phyloP scores from a whole-genome alignment of 2,888 invertebrate species.

The Nysson spinosus region DNA sequence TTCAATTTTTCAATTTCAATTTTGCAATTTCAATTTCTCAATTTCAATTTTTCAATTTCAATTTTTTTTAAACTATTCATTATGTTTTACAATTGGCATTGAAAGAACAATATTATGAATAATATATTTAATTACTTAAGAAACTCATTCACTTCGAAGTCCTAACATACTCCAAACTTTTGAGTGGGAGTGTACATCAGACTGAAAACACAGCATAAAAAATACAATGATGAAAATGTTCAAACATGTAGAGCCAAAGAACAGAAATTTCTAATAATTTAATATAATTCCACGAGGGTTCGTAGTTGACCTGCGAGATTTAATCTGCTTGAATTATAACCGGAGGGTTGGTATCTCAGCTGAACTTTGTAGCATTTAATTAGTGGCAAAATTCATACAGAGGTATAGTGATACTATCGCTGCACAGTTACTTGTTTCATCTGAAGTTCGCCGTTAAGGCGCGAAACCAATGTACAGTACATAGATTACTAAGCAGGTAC shows the following conservation, averaged over 20 bases:
- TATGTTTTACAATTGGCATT: too few species aligned
- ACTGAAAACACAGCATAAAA: too few species aligned
- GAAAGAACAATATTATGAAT: too few species aligned
- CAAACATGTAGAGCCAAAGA: constrained; percentile 26
- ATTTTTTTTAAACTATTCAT: too few species aligned
- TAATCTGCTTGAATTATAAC: constrained; percentile 11
- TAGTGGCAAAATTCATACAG: neutral
- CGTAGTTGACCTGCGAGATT: neutral
- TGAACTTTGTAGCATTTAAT: neutral
- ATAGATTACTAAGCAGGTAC: constrained; percentile 23
- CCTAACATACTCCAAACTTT: too few species aligned
- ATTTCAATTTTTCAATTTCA: too few species aligned
- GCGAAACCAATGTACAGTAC: constrained; percentile 21
- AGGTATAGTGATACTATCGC: neutral
- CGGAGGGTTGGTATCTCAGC: neutral
- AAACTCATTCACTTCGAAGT: too few species aligned
- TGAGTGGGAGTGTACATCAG: too few species aligned
- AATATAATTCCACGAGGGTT: neutral
- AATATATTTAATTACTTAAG: too few species aligned
- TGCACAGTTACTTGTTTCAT: neutral
- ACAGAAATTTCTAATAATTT: constrained; percentile 16
- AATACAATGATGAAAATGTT: too few species aligned
- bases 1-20: too few species aligned
- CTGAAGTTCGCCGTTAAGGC: constrained; percentile 13
- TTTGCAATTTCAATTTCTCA: too few species aligned